These are phyloP conservation scores for Malurus elegans DNA, from an alignment of 2,113 vertebrate genomes.

Conservation along the genomic window DNA sequence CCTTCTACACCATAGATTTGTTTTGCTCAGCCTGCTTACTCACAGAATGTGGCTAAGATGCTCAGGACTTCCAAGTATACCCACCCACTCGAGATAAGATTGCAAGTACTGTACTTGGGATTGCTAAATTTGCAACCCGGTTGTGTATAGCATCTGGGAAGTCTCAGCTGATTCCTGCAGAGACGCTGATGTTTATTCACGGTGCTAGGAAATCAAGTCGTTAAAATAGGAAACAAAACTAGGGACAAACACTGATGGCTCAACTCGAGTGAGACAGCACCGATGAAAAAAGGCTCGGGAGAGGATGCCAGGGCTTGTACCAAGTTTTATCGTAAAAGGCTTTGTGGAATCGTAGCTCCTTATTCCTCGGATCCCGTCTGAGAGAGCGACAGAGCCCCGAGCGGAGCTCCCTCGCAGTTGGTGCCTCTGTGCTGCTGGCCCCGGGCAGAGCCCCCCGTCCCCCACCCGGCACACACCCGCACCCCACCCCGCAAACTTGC, in stretches of 20 bases:
- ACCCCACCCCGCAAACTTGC: not conserved
- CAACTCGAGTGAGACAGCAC: not conserved
- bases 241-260: not conserved
- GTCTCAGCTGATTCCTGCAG: not conserved
- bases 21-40: not conserved
- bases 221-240: not conserved
- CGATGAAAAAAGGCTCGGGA: not conserved
- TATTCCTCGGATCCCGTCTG: not conserved
- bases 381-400: not conserved
- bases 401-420: not conserved
- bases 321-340: constrained; percentile 5
- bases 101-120: not conserved
- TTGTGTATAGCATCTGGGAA: not conserved
- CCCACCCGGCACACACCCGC: not conserved
- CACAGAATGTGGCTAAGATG: not conserved
- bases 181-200: not conserved
- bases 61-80: not conserved
- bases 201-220: not conserved
- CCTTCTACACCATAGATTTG: not conserved
- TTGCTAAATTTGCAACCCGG: not conserved
- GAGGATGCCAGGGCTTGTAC: not conserved
- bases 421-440: fast-evolving
- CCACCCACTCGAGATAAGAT: not conserved
- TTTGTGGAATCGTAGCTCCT: not conserved
- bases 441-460: too few species aligned